These are phyloP conservation scores for Hypanus sabinus DNA, from an alignment of 2,113 vertebrate species.

Conservation along the genomic window DNA sequence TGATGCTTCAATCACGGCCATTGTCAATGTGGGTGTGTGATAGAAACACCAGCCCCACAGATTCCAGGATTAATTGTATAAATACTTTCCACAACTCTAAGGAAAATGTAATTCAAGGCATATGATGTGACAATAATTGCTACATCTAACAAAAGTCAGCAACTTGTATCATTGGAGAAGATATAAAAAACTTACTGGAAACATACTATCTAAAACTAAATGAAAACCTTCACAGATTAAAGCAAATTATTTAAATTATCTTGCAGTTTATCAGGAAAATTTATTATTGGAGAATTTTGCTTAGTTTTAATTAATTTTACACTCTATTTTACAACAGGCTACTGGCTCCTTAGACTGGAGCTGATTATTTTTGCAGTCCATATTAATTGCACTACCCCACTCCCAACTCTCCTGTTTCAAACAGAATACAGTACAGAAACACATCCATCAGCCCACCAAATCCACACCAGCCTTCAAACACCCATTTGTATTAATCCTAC, in stretches of 20 bases:
- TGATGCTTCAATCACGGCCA: too few relatives aligned
- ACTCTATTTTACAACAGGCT: too few relatives aligned
- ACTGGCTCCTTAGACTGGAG: too few relatives aligned
- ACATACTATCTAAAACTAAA: not conserved
- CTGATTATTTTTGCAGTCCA: not conserved
- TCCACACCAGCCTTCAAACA: too few relatives aligned
- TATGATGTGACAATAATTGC: not conserved
- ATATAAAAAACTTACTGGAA: not conserved
- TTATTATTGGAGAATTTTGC: not conserved
- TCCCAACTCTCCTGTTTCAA: not conserved
- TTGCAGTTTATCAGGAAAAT: not conserved
- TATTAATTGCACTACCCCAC: not conserved
- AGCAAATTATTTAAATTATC: not conserved
- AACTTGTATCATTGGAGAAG: not conserved
- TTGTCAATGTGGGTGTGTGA: too few relatives aligned
- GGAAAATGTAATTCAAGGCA: not conserved
- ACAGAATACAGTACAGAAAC: too few relatives aligned
- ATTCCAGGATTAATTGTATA: conserved; percentile 6
- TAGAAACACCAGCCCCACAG: not conserved
- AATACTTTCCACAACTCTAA: not conserved
- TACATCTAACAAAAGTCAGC: not conserved
- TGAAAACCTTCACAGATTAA: not conserved
- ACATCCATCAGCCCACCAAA: too few relatives aligned
- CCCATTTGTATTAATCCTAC: too few relatives aligned
- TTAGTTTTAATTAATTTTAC: not conserved